Base-by-base conservation (phyloP, 2,797 vertebrate species). In the Antennarius maculatus region DNA sequence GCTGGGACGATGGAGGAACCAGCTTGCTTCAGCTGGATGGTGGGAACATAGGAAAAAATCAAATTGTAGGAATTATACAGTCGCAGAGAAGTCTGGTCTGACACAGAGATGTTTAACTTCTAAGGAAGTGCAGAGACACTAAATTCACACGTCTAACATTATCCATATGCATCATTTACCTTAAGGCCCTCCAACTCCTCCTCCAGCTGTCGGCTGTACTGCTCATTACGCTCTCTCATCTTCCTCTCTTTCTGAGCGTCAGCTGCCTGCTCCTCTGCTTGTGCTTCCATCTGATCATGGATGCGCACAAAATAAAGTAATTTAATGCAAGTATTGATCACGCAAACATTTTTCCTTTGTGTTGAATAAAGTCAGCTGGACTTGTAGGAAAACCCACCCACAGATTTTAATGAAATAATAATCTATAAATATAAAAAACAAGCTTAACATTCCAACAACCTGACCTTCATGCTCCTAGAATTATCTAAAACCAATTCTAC, bases 171-270 rank as follows among this genome's bases (percentile, higher is more conserved):
- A 29, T 47, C 28, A 14, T 47, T 71, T 89, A 99, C 97, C 94
- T 99, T 99, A 51, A 98, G 92, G 34, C 95, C 95, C 67, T 98
- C 96, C 82, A 99, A 79, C 82, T 99, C 97, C 55, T 94, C 96
- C 89, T 99, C 96, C 85, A 99, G 92, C 87, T 98, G 97, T 68
- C 95, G 94, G 79, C 95, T 95, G 77, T 96, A 96, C 82, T 97
- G 96, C 60, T 99, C 97, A 1, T 94, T 98, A 46, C 95, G 94
- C 82, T 99, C 98, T 64, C 95, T 93, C 71, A 97, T 86, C 86
- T 98, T 99, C 86, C 94, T 94, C 92, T 99, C 97, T 85, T 98
- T 98, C 74, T 96, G 96, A 73, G 95, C 93, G 86, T 98, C 97
- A 11, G 93, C 95, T 17, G 89, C 69, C 79, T 95, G 91, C 56